Conservation (phyloP, 2,797 vertebrate genomes). For the Lemur catta region DNA sequence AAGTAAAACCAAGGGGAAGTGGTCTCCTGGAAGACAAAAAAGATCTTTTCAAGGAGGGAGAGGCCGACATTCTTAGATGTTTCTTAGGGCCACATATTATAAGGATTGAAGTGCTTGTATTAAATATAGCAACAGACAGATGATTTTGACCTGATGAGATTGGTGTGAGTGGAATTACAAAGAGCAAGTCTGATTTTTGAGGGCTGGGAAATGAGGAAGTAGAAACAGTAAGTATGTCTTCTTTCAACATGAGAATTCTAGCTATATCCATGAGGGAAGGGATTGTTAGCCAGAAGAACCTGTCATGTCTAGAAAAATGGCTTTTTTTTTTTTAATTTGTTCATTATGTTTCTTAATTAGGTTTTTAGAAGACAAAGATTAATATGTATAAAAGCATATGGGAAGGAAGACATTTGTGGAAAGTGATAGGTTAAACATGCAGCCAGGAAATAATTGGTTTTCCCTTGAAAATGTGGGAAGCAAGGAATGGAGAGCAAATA, state of each 20-base stretch:
- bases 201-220: not conserved
- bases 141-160: not conserved
- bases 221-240: not conserved
- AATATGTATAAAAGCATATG: not conserved
- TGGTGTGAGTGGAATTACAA: not conserved
- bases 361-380: not conserved
- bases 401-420: not conserved
- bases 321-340: not conserved
- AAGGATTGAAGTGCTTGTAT: not conserved
- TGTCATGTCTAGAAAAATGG: not conserved
- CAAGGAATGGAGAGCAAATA: not conserved
- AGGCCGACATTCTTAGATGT: fast-evolving
- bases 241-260: not conserved
- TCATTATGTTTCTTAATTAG: not conserved
- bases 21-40: not conserved
- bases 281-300: not conserved
- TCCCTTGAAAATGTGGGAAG: not conserved
- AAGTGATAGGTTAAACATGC: not conserved
- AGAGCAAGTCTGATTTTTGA: not conserved
- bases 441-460: not conserved
- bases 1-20: not conserved
- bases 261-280: not conserved
- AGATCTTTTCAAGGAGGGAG: not conserved
- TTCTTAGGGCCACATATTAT: not conserved
- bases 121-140: not conserved